A percentile compares a stretch with the other conserved stretches of the same genome.
Evolutionary conservation across 2,113 vertebrate genomes (phyloP).

Genomic region (Larimichthys crocea): DNA sequence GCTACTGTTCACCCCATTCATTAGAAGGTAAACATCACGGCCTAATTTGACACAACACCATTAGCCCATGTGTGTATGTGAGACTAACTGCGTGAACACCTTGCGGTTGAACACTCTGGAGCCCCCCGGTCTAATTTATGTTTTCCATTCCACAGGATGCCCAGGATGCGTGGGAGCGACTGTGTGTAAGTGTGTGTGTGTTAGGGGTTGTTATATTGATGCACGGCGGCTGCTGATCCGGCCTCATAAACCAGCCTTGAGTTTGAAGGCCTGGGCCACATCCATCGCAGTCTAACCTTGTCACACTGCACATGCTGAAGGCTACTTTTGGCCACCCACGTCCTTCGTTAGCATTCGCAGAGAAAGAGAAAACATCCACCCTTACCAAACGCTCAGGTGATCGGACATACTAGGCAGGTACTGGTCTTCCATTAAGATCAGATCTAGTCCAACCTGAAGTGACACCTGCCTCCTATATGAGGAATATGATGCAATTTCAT

Average conservation of each 20-base stretch:
- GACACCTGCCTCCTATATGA: not conserved
- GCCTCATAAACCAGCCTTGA: slow-evolving; percentile 52
- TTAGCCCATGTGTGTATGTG: slow-evolving; percentile 36
- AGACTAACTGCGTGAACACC: slow-evolving; percentile 37
- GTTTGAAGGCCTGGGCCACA: slow-evolving; percentile 44
- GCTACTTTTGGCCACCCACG: slow-evolving; percentile 39
- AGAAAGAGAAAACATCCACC: slow-evolving; percentile 17
- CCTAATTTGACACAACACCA: slow-evolving; percentile 36
- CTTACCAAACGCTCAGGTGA: not conserved
- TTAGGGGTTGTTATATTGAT: slow-evolving; percentile 48
- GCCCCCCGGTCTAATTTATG: slow-evolving; percentile 54
- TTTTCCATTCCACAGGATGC: slow-evolving; percentile 49
- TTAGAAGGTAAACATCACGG: slow-evolving; percentile 36
- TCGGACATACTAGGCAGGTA: not conserved
- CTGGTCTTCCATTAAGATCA: slow-evolving; percentile 1
- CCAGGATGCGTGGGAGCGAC: slow-evolving; percentile 20
- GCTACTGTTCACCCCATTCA: slow-evolving; percentile 46
- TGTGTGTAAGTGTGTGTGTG: slow-evolving; percentile 11
- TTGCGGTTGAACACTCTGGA: slow-evolving; percentile 44
- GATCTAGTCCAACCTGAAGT: not conserved
- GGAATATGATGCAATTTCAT: not conserved
- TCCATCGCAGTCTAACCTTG: slow-evolving; percentile 59
- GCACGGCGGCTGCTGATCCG: slow-evolving; percentile 39
- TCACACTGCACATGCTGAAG: slow-evolving; percentile 48
- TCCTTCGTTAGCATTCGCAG: slow-evolving; percentile 34